Percentiles rank a stretch among this genome's conserved stretches.
phyloP scores from a whole-genome alignment of 2,797 vertebrate species.

The Takifugu rubripes region DNA sequence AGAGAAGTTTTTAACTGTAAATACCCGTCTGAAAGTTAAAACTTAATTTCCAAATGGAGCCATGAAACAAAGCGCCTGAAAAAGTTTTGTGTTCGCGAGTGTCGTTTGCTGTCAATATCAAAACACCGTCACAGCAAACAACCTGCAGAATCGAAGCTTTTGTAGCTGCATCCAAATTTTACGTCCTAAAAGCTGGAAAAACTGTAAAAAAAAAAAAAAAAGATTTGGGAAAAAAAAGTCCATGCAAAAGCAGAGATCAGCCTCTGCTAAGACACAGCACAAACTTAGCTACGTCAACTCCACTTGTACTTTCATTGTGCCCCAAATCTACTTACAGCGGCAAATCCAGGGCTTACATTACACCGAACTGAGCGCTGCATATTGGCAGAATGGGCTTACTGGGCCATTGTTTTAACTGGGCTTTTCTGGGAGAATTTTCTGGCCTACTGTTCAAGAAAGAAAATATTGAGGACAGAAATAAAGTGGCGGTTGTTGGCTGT shows the following conservation, averaged over 20 bases:
- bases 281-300: conserved; percentile 69
- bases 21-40: no score
- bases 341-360: conserved; percentile 76
- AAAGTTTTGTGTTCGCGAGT: neutral
- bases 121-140: conserved; percentile 19
- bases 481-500: conserved; percentile 56
- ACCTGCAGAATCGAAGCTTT: conserved; percentile 3
- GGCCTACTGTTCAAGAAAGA: conserved; percentile 53
- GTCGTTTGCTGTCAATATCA: conserved; percentile 7
- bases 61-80: conserved; percentile 6
- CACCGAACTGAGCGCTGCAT: conserved; percentile 64
- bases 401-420: conserved; percentile 65
- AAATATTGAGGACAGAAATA: conserved; percentile 64
- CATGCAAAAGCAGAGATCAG: conserved; percentile 19
- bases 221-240: neutral
- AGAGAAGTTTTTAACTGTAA: no score
- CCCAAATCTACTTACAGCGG: conserved; percentile 71
- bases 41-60: conserved; percentile 3
- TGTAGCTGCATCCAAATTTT: conserved; percentile 6
- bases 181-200: conserved; percentile 17
- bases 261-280: conserved; percentile 28
- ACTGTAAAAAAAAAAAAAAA: neutral
- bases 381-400: conserved; percentile 69
- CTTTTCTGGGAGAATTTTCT: conserved; percentile 63
- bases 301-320: conserved; percentile 72